A percentile compares a stretch with the other conserved stretches of the same genome.
These are phyloP conservation scores for Anoplius nigerrimus DNA, from an alignment of 2,888 invertebrate genomes.

Conservation along the genomic window DNA sequence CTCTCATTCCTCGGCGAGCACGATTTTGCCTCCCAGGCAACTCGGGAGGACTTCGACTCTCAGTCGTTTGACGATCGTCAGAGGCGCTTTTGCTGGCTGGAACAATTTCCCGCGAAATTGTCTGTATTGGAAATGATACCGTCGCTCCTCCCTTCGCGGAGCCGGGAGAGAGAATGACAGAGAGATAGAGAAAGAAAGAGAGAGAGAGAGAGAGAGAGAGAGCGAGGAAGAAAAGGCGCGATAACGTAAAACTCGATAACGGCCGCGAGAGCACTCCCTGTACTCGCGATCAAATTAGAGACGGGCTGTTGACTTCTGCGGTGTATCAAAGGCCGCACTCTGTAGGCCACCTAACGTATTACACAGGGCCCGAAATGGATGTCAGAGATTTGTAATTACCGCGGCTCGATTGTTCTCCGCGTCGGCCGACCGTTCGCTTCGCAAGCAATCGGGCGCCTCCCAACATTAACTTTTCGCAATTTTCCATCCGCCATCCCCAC, in stretches of 20 bases:
- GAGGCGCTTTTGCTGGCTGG: background rate
- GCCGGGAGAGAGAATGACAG: slow-evolving; percentile 1
- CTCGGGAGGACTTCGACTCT: too few species aligned
- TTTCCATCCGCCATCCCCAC: background rate
- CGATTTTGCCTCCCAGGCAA: too few species aligned
- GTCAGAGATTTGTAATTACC: slow-evolving; percentile 9
- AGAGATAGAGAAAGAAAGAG: background rate
- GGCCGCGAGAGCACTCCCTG: background rate
- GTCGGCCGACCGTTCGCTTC: slow-evolving; percentile 1
- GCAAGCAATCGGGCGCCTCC: background rate
- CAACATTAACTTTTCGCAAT: background rate
- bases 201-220: background rate
- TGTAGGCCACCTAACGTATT: background rate
- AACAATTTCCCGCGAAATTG: background rate
- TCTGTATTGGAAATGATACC: slow-evolving; percentile 7
- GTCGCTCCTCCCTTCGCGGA: background rate
- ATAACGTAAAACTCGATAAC: slow-evolving; percentile 18
- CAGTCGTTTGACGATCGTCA: too few species aligned
- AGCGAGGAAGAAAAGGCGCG: background rate
- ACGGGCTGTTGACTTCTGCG: slow-evolving; percentile 8
- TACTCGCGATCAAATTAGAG: background rate
- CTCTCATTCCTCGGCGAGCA: too few species aligned
- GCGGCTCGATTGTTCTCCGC: background rate
- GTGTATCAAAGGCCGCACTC: background rate
- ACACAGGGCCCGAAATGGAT: background rate